These are phyloP conservation scores for Macrobrachium rosenbergii DNA, from an alignment of 1,140 invertebrate species.

Conservation along the genomic window DNA sequence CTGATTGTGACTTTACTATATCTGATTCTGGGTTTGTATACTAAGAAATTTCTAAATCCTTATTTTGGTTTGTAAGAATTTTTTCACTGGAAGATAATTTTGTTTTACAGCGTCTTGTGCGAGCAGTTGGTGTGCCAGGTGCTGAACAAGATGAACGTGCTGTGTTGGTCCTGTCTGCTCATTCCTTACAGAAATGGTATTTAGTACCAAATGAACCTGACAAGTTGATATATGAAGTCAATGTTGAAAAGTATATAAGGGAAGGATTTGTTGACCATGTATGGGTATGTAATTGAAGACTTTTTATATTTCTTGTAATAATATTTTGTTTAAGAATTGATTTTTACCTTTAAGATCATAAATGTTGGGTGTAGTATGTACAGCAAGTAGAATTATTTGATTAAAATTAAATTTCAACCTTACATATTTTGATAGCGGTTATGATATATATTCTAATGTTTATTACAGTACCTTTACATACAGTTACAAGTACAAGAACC, in stretches of 20 bases:
- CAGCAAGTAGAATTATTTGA: too few species aligned
- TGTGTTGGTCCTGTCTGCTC: slow-evolving; percentile 79
- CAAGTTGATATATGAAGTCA: slow-evolving; percentile 77
- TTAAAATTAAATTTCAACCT: too few species aligned
- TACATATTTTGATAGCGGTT: too few species aligned
- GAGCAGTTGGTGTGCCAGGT: slow-evolving; percentile 44
- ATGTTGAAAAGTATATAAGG: slow-evolving; percentile 76
- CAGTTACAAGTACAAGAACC: too few species aligned
- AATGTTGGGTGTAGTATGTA: too few species aligned
- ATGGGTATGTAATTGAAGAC: slow-evolving; percentile 73
- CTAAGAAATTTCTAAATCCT: too few species aligned
- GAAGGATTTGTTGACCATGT: slow-evolving; percentile 76
- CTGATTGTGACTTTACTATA: too few species aligned
- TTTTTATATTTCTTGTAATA: neutral
- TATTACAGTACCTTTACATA: too few species aligned
- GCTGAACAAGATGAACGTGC: slow-evolving; percentile 71
- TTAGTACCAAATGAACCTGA: slow-evolving; percentile 73
- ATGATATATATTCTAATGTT: too few species aligned
- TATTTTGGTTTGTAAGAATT: too few species aligned
- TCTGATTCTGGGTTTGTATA: too few species aligned
- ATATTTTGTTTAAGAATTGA: neutral
- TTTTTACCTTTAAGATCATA: neutral
- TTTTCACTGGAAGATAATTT: neutral
- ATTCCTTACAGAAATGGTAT: slow-evolving; percentile 80
- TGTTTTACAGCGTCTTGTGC: slow-evolving; percentile 51